These are phyloP conservation scores for Indicator indicator DNA, from an alignment of 2,113 vertebrate genomes.

Conservation along the genomic window DNA sequence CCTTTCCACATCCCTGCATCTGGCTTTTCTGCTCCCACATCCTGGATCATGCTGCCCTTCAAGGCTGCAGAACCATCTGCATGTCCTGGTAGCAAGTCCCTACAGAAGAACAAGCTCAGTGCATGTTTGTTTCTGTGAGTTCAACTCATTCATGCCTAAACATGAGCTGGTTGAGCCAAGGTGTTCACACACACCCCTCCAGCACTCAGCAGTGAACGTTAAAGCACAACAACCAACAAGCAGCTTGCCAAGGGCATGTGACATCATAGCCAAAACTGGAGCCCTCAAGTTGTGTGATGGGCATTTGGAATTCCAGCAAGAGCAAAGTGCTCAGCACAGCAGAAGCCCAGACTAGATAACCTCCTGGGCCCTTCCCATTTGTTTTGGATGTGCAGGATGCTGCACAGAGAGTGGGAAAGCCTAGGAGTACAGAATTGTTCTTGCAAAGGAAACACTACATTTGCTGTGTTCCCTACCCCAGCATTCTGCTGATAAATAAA, in stretches of 20 bases:
- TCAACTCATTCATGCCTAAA: background rate
- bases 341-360: background rate
- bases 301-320: background rate
- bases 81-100: background rate
- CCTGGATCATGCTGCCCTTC: background rate
- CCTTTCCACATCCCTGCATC: background rate
- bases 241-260: background rate
- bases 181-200: background rate
- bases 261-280: background rate
- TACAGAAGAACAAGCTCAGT: background rate
- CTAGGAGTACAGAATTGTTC: background rate
- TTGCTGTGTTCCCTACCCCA: background rate
- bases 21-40: background rate
- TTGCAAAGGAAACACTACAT: background rate
- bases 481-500: background rate
- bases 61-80: background rate
- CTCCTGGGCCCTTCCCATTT: background rate
- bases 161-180: background rate
- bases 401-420: background rate
- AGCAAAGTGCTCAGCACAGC: background rate
- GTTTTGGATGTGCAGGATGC: background rate
- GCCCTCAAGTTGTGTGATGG: background rate
- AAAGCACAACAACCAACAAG: background rate
- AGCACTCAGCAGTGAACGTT: accelerated
- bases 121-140: background rate